Conservation (phyloP, 2,888 invertebrate species). For the Trissolcus japonicus region DNA sequence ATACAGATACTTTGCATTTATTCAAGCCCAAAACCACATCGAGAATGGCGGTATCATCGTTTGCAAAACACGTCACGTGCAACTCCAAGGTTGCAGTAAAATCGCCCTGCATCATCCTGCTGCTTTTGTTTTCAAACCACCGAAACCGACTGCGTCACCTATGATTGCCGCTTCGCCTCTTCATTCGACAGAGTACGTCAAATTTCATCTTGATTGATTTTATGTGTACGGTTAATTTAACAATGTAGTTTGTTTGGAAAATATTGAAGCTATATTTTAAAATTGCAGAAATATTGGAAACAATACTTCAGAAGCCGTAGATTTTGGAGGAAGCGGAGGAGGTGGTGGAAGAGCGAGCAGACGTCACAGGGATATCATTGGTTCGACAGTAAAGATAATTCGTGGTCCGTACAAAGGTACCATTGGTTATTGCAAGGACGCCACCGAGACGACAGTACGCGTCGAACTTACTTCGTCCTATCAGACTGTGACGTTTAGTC, state of each 20-base stretch:
- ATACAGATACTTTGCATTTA: slow-evolving; percentile 95
- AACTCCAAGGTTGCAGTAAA: slow-evolving; percentile 90
- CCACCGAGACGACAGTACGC: slow-evolving; percentile 94
- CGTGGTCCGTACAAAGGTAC: slow-evolving; percentile 98
- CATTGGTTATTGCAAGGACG: slow-evolving; percentile 98
- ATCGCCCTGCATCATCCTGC: slow-evolving; percentile 62
- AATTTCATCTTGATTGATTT: no score
- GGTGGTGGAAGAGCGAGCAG: slow-evolving; percentile 74
- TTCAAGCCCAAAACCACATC: slow-evolving; percentile 95
- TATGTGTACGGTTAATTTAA: no score
- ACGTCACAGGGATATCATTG: slow-evolving; percentile 94
- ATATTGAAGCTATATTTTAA: no score
- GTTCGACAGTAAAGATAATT: slow-evolving; percentile 97
- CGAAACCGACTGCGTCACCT: slow-evolving; percentile 77
- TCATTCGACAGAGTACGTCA: neutral
- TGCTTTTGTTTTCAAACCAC: slow-evolving; percentile 89
- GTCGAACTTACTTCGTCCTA: slow-evolving; percentile 98
- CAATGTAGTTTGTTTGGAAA: no score
- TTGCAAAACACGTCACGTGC: slow-evolving; percentile 94
- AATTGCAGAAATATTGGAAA: neutral
- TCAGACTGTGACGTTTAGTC: slow-evolving; percentile 97
- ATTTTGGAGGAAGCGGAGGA: slow-evolving; percentile 38
- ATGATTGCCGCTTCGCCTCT: neutral
- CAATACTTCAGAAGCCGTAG: neutral
- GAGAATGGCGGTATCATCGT: slow-evolving; percentile 99